These are phyloP conservation scores for Murina feae DNA, from an alignment of 2,113 vertebrate species.

Conservation along the genomic window DNA sequence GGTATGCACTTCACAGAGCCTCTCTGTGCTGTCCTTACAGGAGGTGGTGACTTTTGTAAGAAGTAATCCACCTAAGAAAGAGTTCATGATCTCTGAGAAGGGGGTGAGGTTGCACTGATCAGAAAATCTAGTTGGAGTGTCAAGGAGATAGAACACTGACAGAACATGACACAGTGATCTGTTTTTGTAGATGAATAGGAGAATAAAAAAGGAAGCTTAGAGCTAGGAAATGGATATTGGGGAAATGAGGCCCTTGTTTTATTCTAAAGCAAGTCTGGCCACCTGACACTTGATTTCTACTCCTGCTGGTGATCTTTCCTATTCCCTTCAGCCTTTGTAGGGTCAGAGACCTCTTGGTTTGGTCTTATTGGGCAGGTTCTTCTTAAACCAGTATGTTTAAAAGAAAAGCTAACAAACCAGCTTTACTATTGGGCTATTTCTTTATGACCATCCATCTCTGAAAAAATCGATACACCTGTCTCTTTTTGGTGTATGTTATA, in stretches of 20 bases:
- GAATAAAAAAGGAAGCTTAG: not conserved
- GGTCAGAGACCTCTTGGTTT: not conserved
- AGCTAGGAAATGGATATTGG: not conserved
- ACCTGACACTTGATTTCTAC: not conserved
- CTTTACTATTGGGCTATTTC: not conserved
- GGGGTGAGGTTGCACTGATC: not conserved
- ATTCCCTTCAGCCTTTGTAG: not conserved
- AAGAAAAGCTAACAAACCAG: not conserved
- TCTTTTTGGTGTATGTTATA: not conserved
- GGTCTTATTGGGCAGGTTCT: not conserved
- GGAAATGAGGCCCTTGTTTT: not conserved
- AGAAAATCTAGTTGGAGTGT: not conserved
- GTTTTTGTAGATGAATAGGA: not conserved
- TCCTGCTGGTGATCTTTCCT: not conserved
- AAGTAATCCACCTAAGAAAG: not conserved
- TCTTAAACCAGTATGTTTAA: not conserved
- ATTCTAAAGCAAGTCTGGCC: not conserved
- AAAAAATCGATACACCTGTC: not conserved
- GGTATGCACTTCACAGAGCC: not conserved
- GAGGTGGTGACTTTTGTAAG: not conserved
- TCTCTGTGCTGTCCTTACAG: not conserved
- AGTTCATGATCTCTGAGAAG: not conserved
- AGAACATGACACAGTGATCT: not conserved
- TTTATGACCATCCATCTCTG: not conserved
- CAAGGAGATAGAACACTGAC: not conserved